phyloP scores from a whole-genome alignment of 2,113 vertebrate genomes.

The Platichthys stellatus region DNA sequence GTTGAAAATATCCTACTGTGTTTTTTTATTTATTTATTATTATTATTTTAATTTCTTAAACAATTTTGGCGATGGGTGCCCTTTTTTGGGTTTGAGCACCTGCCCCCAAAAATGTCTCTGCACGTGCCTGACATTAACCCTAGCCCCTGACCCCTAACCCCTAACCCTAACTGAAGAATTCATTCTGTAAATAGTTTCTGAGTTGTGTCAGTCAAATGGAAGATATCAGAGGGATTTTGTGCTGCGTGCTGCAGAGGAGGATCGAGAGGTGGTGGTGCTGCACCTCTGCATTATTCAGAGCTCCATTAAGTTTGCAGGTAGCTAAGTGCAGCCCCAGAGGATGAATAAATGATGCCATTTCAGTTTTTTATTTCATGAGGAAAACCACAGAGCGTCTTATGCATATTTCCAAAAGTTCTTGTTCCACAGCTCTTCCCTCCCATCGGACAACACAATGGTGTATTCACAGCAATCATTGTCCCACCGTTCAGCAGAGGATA shows the following conservation, averaged over 20 bases:
- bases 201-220: constrained; percentile 21
- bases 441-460: background rate
- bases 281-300: constrained; percentile 63
- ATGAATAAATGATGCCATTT: constrained; percentile 62
- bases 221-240: constrained; percentile 6
- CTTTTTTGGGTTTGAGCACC: too few species aligned
- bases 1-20: too few species aligned
- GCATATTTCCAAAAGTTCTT: background rate
- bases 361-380: constrained; percentile 17
- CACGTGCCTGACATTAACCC: too few species aligned
- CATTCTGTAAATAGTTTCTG: background rate
- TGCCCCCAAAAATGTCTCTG: too few species aligned
- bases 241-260: constrained; percentile 29
- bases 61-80: too few species aligned
- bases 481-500: background rate
- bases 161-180: background rate
- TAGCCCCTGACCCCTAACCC: too few species aligned
- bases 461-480: constrained; percentile 1
- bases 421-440: constrained; percentile 12
- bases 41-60: too few species aligned
- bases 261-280: background rate
- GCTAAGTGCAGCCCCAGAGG: constrained; percentile 47
- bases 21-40: too few species aligned
- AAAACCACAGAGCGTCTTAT: constrained; percentile 1
- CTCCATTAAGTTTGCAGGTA: constrained; percentile 36